These are phyloP conservation scores for Podarcis cretensis DNA, from an alignment of 2,113 vertebrate genomes.

Conservation along the genomic window DNA sequence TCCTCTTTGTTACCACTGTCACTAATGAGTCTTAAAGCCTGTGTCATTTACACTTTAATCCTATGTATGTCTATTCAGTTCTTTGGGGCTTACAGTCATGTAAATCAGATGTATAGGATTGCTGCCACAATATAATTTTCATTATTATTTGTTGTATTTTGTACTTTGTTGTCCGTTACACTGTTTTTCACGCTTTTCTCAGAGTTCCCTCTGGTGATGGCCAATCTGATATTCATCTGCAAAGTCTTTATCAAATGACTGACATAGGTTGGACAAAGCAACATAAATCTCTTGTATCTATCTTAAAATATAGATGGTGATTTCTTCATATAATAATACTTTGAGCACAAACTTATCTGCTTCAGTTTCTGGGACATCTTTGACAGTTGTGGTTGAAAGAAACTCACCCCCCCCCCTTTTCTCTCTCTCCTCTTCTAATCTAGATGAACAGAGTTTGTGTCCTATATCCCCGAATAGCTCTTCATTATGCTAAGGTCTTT, in stretches of 20 bases:
- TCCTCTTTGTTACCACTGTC: constrained; percentile 5
- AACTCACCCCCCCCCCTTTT: background rate
- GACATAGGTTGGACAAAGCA: background rate
- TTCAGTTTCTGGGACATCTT: background rate
- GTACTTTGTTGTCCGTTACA: background rate
- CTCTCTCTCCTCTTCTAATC: background rate
- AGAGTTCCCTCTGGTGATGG: background rate
- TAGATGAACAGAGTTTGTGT: background rate
- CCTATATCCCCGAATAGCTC: background rate
- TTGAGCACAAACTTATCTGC: background rate
- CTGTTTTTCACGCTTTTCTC: background rate
- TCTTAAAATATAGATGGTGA: background rate
- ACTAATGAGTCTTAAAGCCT: background rate
- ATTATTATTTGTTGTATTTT: background rate
- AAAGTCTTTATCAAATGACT: background rate
- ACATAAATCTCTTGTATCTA: background rate
- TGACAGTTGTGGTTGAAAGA: background rate
- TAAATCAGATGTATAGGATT: background rate
- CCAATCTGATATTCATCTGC: background rate
- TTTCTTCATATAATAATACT: background rate
- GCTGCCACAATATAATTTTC: background rate
- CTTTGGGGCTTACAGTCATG: background rate
- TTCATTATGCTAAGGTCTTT: background rate
- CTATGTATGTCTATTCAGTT: background rate
- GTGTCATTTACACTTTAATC: background rate